Evolutionary conservation across 2,113 vertebrate genomes (phyloP), one percentile per base, ranked within the genome.

Genomic region (Coryphaenoides rupestris): DNA sequence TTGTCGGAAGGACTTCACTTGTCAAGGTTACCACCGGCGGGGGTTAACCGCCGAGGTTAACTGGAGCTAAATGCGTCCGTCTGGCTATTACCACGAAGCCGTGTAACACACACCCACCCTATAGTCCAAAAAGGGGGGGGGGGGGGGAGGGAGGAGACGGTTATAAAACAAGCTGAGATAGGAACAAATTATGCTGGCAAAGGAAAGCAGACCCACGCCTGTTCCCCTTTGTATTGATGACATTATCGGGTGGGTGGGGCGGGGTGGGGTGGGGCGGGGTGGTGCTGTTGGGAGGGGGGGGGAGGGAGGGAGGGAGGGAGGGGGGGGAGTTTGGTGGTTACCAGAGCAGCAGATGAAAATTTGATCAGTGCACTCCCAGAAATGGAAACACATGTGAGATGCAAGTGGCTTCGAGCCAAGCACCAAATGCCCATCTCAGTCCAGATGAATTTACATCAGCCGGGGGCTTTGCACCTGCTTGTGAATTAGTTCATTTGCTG

Each of bases 381-480:
- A 69, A 76, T 57, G 81, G 76, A 83, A 88, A 83, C 80, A 78
- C 87, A 83, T 79, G 78, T 78, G 80, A 82, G 83, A 77, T 61
- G 66, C 55, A 60, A 33, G 75, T 87, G 88, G 86, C 84, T 69
- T 60, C 0, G 53, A 24, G 83, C 86, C 88, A 88, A 84, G 63
- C 73, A 80, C 82, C 80, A 79, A 82, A 72, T 78, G 78, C 70
- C 84, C 86, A 79, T 86, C 83, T 75, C 78, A 82, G 72, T 86
- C 82, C 83, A 75, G 83, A 83, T 82, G 76, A 78, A 86, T 84
- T 86, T 80, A 79, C 84, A 87, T 84, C 81, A 83, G 82, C 85
- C 73, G 56, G 9, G 76, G 85, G 83, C 70, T 75, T 75, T 87
- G 83, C 90, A 90, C 89, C 89, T 91, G 90, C 83, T 85, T 75